Conservation (phyloP, 1,140 invertebrate species). For the Leptoteleia sp. region DNA sequence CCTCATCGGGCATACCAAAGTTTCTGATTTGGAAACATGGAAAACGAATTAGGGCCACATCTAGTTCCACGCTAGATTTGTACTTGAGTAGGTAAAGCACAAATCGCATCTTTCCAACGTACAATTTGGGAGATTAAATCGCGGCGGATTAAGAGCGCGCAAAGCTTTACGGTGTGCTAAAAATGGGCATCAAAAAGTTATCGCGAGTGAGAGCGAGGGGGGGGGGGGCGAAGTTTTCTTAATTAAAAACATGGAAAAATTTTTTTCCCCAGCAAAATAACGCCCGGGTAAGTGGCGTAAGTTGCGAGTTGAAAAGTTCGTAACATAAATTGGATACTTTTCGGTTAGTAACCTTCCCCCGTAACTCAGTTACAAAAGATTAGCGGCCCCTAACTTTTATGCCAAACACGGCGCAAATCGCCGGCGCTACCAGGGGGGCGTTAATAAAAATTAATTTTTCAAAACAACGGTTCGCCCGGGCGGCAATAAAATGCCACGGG, state of each 20-base stretch:
- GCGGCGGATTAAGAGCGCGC: no score
- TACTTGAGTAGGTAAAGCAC: conserved; percentile 1
- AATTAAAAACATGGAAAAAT: conserved; percentile 43
- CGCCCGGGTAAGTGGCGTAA: conserved; percentile 12
- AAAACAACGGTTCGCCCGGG: conserved; percentile 1
- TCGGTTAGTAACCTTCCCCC: conserved; percentile 21
- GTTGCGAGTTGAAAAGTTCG: conserved; percentile 22
- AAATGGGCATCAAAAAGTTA: conserved; percentile 9
- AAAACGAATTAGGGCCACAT: no score
- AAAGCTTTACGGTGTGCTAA: conserved; percentile 4
- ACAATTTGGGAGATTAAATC: conserved; percentile 19
- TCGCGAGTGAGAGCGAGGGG: no score
- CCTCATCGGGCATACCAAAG: no score
- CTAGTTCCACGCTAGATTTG: no score
- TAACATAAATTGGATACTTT: conserved; percentile 49
- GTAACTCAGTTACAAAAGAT: conserved; percentile 52
- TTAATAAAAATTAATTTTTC: conserved; percentile 24
- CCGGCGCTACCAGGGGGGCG: no score
- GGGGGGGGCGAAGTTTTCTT: conserved; percentile 51
- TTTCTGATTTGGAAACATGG: no score
- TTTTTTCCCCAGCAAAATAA: conserved; percentile 20
- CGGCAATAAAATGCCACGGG: not conserved
- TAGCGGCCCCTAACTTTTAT: conserved; percentile 32
- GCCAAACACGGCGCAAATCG: conserved; percentile 25
- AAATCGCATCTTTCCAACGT: not conserved